phyloP scores from a whole-genome alignment of 2,113 vertebrate species.

The Oxyruncus cristatus region DNA sequence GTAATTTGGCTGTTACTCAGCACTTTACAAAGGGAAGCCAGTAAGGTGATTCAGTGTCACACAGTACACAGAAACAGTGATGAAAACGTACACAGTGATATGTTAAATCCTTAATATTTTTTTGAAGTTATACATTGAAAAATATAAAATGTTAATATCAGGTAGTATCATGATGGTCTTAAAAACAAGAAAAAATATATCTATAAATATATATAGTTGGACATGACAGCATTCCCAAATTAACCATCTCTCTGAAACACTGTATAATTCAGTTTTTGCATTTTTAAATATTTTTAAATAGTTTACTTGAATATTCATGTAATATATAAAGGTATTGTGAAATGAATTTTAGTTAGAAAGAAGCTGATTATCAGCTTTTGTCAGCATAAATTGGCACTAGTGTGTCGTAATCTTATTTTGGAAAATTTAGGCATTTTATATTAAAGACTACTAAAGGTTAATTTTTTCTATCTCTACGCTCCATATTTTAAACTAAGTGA shows the following conservation, averaged over 20 bases:
- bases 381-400: constrained; percentile 63
- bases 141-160: constrained; percentile 38
- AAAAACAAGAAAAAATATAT: constrained; percentile 34
- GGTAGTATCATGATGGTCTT: constrained; percentile 55
- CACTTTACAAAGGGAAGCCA: constrained; percentile 50
- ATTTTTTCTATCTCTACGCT: constrained; percentile 59
- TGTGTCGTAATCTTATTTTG: constrained; percentile 68
- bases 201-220: constrained; percentile 31
- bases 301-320: constrained; percentile 75
- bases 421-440: constrained; percentile 68
- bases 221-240: constrained; percentile 53
- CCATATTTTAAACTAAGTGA: constrained; percentile 62
- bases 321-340: constrained; percentile 70
- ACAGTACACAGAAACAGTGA: neutral
- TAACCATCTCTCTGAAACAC: constrained; percentile 53
- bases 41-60: neutral
- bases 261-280: constrained; percentile 59
- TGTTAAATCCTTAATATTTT: constrained; percentile 1
- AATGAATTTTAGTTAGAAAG: constrained; percentile 64
- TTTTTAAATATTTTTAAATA: constrained; percentile 59
- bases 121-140: neutral
- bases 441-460: constrained; percentile 70
- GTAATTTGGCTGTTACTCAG: constrained; percentile 36
- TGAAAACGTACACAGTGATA: neutral
- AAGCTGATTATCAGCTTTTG: constrained; percentile 61